Base-by-base conservation (phyloP, 2,113 vertebrate species). In the Formicarius rufipectus region DNA sequence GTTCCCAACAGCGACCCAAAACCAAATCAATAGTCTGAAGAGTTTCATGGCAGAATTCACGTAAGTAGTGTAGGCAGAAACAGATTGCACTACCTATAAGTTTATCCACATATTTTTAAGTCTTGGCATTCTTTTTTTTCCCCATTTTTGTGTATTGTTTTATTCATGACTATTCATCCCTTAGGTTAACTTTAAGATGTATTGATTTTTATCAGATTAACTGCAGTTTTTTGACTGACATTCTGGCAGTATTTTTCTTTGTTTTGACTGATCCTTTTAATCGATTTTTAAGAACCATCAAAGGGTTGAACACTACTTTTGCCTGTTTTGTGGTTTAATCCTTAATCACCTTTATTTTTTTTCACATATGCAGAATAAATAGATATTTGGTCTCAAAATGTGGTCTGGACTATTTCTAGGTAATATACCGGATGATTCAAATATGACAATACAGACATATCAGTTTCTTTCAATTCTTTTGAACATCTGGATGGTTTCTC, bases 1-100 rank as follows among this genome's bases (percentile, higher is more conserved):
- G 2, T 13, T 76, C 45, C 58, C 66, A 84, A 60, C 14, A 67
- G 33, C 33, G 42, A 89, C 17, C 37, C 73, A 52, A 92, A 93
- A 37, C 14, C n/a, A 84, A 93, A 85, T 76, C 40, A 78, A 18
- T 77, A 63, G 14, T 58, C 42, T 77, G 66, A 94, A 89, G 45
- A 67, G 10, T 67, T 84, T 92, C 2, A 3, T 79, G 50, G 14
- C 11, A 89, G n/a, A 33, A 84, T 96, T 94, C 3, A 5, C 8
- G 35, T 89, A 91, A 88, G 27, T 66, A 66, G 63, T 56, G 56
- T 3, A 91, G 37, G 14, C 35, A 71, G 27, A 81, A 58, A 62
- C 7, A 69, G 40, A 76, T 63, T 44, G 5, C 22, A 58, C 24
- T 56, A 12, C n/a, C 44, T 39, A 2, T 30, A 39, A 71, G 14